Percentiles rank a stretch among this genome's conserved stretches.
Conservation (phyloP, 2,113 vertebrate species). For the Alethe castanea region DNA sequence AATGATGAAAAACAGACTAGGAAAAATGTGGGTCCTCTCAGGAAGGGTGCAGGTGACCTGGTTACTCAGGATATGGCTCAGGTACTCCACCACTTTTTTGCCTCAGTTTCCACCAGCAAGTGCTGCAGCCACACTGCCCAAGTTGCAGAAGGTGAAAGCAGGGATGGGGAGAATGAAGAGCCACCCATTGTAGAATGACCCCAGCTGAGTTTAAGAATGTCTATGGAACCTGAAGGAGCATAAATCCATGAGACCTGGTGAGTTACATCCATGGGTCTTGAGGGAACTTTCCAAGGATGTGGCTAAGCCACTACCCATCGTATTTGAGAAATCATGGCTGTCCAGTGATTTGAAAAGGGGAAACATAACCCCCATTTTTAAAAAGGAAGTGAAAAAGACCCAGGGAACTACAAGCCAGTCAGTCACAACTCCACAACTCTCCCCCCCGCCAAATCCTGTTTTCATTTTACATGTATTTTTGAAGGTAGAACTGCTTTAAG, state of each 20-base stretch:
- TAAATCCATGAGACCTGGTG: not conserved
- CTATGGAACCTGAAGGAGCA: not conserved
- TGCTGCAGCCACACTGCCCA: not conserved
- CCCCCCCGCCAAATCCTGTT: not conserved
- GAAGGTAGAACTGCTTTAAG: not conserved
- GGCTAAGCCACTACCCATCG: not conserved
- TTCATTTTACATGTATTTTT: not conserved
- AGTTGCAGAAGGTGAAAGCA: not conserved
- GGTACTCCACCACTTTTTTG: not conserved
- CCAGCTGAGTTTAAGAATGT: not conserved
- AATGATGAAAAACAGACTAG: not conserved
- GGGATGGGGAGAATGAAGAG: not conserved
- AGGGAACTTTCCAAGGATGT: not conserved
- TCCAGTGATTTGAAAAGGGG: not conserved
- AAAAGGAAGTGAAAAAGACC: not conserved
- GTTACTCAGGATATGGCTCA: not conserved
- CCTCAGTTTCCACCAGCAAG: not conserved
- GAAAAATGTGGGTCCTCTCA: not conserved
- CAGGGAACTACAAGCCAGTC: not conserved
- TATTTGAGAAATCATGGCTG: not conserved
- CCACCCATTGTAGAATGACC: not conserved
- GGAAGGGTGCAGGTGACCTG: not conserved
- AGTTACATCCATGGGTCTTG: not conserved
- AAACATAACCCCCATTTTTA: not conserved
- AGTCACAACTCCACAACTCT: not conserved